Evolutionary conservation across 2,113 vertebrate genomes (phyloP), one percentile per base, ranked within the genome.

Genomic region (Rafetus swinhoei): DNA sequence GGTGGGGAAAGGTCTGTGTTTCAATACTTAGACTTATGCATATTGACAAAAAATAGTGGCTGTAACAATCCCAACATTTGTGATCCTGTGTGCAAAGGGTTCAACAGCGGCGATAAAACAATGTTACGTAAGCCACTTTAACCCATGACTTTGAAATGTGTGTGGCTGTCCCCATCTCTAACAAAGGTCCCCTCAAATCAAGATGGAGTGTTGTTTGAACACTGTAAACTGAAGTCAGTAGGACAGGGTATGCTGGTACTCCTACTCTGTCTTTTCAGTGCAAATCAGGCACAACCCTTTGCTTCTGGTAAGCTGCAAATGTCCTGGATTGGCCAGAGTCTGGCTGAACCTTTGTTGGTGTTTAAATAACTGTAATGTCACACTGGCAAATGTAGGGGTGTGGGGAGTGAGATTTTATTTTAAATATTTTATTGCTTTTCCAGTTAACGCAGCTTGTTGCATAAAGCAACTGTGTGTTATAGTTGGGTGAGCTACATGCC

Each of bases 401-500:
- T 56, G 0, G 3, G 52, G 62, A n/a, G 54, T 81, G 55, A 22
- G 53, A 80, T 74, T 84, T 87, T 9, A 53, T 65, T 95, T 74
- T 52, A 74, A 90, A 52, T 7, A 13, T 2, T 55, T 52, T 62
- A 9, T 39, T 8, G 24, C 74, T 29, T 86, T 62, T 88, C 79
- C 69, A 32, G 0, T 87, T 52, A 2, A 72, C 19, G 1, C 14
- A 27, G 8, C 27, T 45, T 35, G 53, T 3, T 1, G 21, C 18
- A 27, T 6, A 4, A 82, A 76, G 82, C 59, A 45, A 32, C 69
- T 11, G 1, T 52, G 39, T 9, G 2, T 0, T 16, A 82, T 18
- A 0, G 21, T 5, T 4, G n/a, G n/a, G 1, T 69, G 65, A 27
- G 88, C 19, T 22, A 0, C 0, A 79, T 0, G 74, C 18, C 65